Conservation (phyloP, 2,113 vertebrate genomes). For the Gymnogyps californianus region DNA sequence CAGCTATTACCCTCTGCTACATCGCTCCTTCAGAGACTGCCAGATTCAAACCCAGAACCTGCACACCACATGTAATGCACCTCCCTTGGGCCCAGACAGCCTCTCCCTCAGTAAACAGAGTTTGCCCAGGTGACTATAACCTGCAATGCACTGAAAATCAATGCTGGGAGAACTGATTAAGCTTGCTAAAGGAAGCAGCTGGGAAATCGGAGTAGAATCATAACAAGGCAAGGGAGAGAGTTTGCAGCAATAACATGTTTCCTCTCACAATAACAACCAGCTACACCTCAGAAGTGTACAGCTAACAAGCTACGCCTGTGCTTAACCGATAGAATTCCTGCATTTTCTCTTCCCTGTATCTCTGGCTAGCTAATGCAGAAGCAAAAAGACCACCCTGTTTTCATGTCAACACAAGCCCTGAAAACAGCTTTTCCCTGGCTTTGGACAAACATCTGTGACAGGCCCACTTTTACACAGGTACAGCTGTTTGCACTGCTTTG, state of each 20-base stretch:
- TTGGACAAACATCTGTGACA: background rate
- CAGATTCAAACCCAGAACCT: background rate
- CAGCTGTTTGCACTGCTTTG: background rate
- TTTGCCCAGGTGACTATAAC: background rate
- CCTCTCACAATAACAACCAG: background rate
- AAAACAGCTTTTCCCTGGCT: background rate
- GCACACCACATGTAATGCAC: accelerated
- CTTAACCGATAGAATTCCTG: background rate
- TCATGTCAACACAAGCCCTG: background rate
- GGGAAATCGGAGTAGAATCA: background rate
- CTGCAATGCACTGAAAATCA: background rate
- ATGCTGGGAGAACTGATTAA: background rate
- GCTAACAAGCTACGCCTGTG: background rate
- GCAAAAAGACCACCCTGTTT: background rate
- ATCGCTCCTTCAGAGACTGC: background rate
- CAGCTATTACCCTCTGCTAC: background rate
- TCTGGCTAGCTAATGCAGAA: background rate
- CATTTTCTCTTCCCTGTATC: background rate
- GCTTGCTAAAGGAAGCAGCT: background rate
- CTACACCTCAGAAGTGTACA: no score
- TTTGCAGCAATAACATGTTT: background rate
- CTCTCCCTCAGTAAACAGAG: background rate
- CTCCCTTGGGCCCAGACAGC: background rate
- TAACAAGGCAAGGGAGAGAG: background rate
- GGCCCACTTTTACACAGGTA: background rate